These are phyloP conservation scores for Gobio gobio DNA, from an alignment of 2,113 vertebrate genomes.

Conservation along the genomic window DNA sequence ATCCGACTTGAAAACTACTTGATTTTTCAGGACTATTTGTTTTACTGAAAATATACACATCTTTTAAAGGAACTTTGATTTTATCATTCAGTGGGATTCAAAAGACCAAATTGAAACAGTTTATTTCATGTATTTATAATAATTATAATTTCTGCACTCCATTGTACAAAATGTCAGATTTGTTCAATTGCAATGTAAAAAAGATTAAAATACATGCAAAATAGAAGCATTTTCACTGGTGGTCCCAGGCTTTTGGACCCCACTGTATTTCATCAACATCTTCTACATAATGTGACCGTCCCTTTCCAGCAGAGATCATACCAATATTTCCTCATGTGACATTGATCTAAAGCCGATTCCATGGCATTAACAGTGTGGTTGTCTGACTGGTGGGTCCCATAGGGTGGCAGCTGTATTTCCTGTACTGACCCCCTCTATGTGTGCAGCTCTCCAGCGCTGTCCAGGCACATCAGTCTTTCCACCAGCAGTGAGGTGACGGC, in stretches of 20 bases:
- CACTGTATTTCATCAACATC: neutral
- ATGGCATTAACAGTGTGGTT: slow-evolving; percentile 14
- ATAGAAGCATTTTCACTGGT: neutral
- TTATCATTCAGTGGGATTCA: neutral
- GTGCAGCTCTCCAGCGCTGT: slow-evolving; percentile 62
- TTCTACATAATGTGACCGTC: neutral
- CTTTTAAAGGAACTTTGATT: neutral
- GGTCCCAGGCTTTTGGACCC: neutral
- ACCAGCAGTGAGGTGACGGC: slow-evolving; percentile 73
- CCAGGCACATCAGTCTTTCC: slow-evolving; percentile 73
- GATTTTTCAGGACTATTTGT: neutral
- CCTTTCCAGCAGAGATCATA: slow-evolving; percentile 7
- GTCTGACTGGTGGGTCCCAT: slow-evolving; percentile 28
- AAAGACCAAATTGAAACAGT: neutral
- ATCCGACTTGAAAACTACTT: neutral
- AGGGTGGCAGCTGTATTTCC: slow-evolving; percentile 31
- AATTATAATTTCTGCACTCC: neutral
- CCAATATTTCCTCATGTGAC: slow-evolving; percentile 16
- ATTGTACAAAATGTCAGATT: neutral
- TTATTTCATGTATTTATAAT: no score
- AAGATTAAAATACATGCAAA: neutral
- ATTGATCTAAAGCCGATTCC: slow-evolving; percentile 18
- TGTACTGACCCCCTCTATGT: slow-evolving; percentile 47
- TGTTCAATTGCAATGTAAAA: neutral
- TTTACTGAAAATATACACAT: neutral